phyloP scores from a whole-genome alignment of 2,113 vertebrate species.

The Sinocyclocheilus maitianheensis region DNA sequence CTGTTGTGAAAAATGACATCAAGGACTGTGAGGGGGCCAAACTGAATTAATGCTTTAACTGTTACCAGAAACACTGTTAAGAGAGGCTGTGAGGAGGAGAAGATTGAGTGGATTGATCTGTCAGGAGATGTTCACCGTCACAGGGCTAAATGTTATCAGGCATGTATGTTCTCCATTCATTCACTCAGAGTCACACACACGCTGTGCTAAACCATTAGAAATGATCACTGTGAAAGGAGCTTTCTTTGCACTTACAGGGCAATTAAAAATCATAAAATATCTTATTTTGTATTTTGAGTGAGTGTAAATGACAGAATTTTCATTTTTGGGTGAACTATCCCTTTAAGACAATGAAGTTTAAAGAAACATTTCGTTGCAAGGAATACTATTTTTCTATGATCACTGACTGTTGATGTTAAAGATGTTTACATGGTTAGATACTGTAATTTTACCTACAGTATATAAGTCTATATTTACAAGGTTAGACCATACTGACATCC shows the following conservation, averaged over 20 bases:
- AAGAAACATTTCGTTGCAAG: too few species aligned
- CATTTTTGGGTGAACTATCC: too few species aligned
- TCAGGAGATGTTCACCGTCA: conserved; percentile 24
- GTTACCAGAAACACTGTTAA: not conserved
- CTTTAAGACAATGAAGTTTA: too few species aligned
- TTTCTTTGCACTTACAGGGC: not conserved
- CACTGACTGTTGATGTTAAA: not conserved
- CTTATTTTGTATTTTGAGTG: too few species aligned
- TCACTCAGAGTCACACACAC: not conserved
- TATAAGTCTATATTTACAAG: not conserved
- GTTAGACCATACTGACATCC: not conserved
- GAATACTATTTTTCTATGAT: not conserved
- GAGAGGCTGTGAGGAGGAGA: not conserved
- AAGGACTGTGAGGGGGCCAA: conserved; percentile 21
- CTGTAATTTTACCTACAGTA: not conserved
- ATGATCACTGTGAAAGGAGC: not conserved
- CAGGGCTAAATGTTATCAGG: conserved; percentile 30
- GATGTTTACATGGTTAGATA: not conserved
- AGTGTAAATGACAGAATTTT: too few species aligned
- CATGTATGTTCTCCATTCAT: conserved; percentile 4
- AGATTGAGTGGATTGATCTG: not conserved
- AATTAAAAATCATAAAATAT: not conserved
- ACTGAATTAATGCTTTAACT: conserved; percentile 3
- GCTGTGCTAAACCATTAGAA: not conserved
- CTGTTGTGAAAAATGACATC: conserved; percentile 44